These are phyloP conservation scores for Perca flavescens DNA, from an alignment of 2,113 vertebrate species.

Conservation along the genomic window DNA sequence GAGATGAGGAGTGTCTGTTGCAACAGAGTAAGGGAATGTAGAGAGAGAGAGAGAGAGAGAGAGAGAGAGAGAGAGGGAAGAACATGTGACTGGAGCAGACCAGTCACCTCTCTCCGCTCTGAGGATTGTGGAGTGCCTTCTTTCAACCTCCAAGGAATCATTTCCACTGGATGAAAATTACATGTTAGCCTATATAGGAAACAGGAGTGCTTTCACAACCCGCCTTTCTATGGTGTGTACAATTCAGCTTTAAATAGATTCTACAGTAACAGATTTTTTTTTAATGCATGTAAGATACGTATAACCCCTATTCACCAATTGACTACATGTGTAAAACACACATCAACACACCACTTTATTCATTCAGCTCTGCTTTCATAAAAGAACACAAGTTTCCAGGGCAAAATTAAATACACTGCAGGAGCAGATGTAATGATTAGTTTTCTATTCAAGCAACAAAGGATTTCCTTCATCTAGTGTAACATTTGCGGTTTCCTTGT, in stretches of 20 bases:
- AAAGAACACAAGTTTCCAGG: neutral
- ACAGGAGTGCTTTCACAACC: constrained; percentile 33
- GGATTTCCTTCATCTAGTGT: constrained; percentile 12
- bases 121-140: constrained; percentile 81
- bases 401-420: neutral
- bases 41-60: constrained; percentile 41
- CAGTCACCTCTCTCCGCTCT: constrained; percentile 89
- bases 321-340: constrained; percentile 12
- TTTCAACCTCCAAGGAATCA: constrained; percentile 73
- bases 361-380: constrained; percentile 15
- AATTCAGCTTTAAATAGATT: constrained; percentile 50
- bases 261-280: neutral
- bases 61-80: constrained; percentile 65
- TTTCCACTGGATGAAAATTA: constrained; percentile 71
- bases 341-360: constrained; percentile 18
- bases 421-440: constrained; percentile 30
- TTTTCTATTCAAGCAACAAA: constrained; percentile 19
- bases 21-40: constrained; percentile 60
- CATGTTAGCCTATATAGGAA: constrained; percentile 55
- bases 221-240: constrained; percentile 37
- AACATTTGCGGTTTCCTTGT: constrained; percentile 29
- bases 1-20: constrained; percentile 56
- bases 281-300: neutral
- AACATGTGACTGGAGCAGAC: constrained; percentile 91
- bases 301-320: constrained; percentile 38